These are phyloP conservation scores for Ceratosolen fusciceps DNA, from an alignment of 1,140 invertebrate species.

Conservation along the genomic window DNA sequence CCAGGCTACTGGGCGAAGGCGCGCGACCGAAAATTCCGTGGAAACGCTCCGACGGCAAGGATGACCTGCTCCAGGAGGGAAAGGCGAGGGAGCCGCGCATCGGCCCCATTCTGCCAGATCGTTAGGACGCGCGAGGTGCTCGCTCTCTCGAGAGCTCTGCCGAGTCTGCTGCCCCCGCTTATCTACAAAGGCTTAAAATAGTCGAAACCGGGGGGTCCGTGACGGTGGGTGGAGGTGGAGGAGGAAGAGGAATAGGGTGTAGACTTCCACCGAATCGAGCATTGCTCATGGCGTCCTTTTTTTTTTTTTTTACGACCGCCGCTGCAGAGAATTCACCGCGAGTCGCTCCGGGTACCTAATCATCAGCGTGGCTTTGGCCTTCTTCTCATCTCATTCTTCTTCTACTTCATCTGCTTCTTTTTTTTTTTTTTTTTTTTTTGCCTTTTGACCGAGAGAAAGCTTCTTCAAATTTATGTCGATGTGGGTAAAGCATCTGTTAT, in stretches of 20 bases:
- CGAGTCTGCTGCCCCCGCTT: background rate
- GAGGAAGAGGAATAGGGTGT: no score
- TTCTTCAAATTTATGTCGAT: background rate
- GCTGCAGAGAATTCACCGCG: background rate
- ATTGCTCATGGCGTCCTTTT: conserved; percentile 19
- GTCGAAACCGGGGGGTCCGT: no score
- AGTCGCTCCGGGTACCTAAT: background rate
- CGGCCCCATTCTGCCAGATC: no score
- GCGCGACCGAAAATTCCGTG: conserved; percentile 19
- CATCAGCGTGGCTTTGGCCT: background rate
- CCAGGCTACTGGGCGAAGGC: background rate
- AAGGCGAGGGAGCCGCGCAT: background rate
- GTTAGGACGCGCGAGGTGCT: no score
- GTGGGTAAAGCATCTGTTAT: background rate
- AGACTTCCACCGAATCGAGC: conserved; percentile 28
- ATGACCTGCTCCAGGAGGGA: background rate
- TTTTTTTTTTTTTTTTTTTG: background rate
- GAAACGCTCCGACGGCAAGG: background rate
- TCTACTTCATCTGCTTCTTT: background rate
- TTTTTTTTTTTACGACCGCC: background rate
- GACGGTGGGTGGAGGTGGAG: no score
- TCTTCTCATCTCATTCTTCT: no score
- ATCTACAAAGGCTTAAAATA: conserved; percentile 35
- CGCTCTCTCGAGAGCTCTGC: no score
- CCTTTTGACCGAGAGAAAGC: background rate